A percentile compares a stretch with the other conserved stretches of the same genome.
phyloP scores from a whole-genome alignment of 2,113 vertebrate species.

The Callipepla californica region DNA sequence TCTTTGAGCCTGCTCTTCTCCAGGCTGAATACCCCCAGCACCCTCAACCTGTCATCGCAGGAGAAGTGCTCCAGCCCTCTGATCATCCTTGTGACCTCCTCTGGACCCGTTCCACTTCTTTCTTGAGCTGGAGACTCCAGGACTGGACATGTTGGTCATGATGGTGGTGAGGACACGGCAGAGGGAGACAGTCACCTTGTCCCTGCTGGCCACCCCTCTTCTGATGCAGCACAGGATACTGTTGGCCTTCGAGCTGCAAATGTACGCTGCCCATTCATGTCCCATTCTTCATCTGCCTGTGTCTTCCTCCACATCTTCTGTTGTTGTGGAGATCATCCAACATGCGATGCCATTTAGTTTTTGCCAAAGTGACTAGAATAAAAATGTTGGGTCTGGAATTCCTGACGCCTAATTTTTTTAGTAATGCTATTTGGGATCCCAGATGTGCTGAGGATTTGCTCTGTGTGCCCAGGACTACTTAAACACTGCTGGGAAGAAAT shows the following conservation, averaged over 20 bases:
- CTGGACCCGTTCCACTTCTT: background rate
- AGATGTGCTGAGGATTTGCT: background rate
- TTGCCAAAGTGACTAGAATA: background rate
- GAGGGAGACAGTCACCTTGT: background rate
- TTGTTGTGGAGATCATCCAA: background rate
- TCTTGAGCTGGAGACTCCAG: background rate
- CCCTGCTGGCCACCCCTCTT: background rate
- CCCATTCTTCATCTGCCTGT: background rate
- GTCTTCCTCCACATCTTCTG: background rate
- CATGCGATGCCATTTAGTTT: background rate
- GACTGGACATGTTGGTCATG: background rate
- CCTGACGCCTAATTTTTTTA: background rate
- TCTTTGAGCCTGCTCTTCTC: background rate
- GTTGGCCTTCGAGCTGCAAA: background rate
- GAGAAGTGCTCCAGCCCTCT: background rate
- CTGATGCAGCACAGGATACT: background rate
- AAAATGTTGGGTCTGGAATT: background rate
- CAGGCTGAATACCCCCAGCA: background rate
- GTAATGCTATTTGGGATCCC: background rate
- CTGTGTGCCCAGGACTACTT: background rate
- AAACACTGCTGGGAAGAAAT: background rate
- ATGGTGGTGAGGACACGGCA: background rate
- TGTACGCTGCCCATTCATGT: background rate
- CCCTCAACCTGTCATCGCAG: background rate
- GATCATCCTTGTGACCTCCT: background rate